phyloP scores from a whole-genome alignment of 2,797 vertebrate species.

The Epinephelus coioides region DNA sequence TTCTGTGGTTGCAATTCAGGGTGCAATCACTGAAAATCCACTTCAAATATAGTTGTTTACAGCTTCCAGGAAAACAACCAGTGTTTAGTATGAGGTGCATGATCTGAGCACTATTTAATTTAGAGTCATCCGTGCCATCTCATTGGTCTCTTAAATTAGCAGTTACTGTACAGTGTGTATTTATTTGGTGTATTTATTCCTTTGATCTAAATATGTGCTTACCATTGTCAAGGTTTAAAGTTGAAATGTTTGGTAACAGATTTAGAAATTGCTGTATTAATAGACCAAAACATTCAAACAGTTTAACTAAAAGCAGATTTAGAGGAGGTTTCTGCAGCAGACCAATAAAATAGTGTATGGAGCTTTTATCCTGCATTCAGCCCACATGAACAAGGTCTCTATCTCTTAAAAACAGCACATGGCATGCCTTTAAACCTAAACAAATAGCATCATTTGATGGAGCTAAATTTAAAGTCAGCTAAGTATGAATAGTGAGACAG shows the following conservation, averaged over 20 bases:
- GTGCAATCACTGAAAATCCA: constrained; percentile 63
- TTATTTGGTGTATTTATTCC: constrained; percentile 44
- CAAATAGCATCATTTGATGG: constrained; percentile 13
- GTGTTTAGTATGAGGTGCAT: constrained; percentile 46
- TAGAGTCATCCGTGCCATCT: constrained; percentile 36
- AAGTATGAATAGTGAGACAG: constrained; percentile 26
- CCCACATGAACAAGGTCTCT: constrained; percentile 22
- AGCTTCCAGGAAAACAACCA: constrained; percentile 60
- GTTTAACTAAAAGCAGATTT: background rate
- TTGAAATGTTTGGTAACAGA: background rate
- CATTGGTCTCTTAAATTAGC: constrained; percentile 30
- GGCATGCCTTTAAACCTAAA: background rate
- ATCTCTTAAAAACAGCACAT: background rate
- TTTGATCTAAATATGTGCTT: constrained; percentile 33
- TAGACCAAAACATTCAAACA: background rate
- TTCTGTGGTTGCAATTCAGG: constrained; percentile 56
- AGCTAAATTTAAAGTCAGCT: constrained; percentile 20
- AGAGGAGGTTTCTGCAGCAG: background rate
- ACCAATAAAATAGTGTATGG: background rate
- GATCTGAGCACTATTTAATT: constrained; percentile 45
- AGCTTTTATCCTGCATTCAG: constrained; percentile 6
- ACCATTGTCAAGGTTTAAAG: background rate
- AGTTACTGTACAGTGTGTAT: constrained; percentile 47
- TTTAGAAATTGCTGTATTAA: constrained; percentile 5
- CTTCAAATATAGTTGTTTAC: constrained; percentile 71